A percentile compares a stretch with the other conserved stretches of the same genome.
Evolutionary conservation across 2,888 invertebrate species (phyloP).

Genomic region (Eupithecia dodoneata): DNA sequence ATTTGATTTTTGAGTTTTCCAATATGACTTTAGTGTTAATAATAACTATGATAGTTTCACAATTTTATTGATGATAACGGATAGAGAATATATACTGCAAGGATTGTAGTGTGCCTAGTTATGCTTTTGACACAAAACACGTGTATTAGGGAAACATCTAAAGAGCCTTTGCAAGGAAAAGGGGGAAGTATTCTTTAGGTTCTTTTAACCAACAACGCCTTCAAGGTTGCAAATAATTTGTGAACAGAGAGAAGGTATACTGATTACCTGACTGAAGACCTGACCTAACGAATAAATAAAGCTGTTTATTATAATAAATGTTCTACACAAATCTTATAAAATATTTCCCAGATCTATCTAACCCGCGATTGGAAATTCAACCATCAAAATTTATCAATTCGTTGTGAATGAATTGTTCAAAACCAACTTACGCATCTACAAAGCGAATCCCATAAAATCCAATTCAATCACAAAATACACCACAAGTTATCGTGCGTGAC

Average conservation of each 20-base stretch:
- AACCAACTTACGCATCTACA: conserved; percentile 38
- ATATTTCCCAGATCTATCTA: background rate
- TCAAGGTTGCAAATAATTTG: background rate
- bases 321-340: background rate
- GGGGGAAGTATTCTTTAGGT: background rate
- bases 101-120: too few relatives aligned
- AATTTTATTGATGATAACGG: too few relatives aligned
- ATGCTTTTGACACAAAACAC: too few relatives aligned
- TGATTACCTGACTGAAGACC: background rate
- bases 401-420: background rate
- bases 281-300: background rate
- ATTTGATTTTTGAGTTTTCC: too few relatives aligned
- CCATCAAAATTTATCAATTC: background rate
- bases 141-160: too few relatives aligned
- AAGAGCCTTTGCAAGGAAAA: too few relatives aligned
- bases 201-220: background rate
- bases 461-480: conserved; percentile 18
- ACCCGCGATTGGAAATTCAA: background rate
- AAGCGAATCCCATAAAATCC: conserved; percentile 19
- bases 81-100: too few relatives aligned
- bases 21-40: too few relatives aligned
- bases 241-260: background rate
- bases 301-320: background rate
- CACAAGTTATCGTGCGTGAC: conserved; percentile 34
- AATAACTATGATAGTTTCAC: too few relatives aligned